Percentiles rank a stretch among this genome's conserved stretches.
phyloP scores from a whole-genome alignment of 2,797 vertebrate species.

The Novumbra hubbsi region DNA sequence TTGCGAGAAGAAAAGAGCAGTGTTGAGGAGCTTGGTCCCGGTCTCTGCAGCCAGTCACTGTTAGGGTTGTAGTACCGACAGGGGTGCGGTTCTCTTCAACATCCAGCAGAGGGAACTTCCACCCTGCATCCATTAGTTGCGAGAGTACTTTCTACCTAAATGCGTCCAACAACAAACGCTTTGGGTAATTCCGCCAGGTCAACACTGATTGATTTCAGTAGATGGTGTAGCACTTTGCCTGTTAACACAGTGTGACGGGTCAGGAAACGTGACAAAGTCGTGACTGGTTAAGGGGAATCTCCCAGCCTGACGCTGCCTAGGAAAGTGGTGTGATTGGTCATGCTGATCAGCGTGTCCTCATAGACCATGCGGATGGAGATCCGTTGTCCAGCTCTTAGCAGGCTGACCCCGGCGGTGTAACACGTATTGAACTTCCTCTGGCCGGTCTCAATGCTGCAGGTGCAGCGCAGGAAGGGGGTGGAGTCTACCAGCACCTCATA shows the following conservation, averaged over 20 bases:
- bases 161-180: background rate
- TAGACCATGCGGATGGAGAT: conserved; percentile 96
- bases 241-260: conserved; percentile 95
- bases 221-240: conserved; percentile 76
- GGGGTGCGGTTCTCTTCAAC: too few species aligned
- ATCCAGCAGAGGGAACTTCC: too few species aligned
- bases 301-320: conserved; percentile 94
- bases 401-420: conserved; percentile 93
- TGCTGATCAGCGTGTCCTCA: conserved; percentile 96
- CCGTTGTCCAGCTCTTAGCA: conserved; percentile 91
- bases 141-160: background rate
- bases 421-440: conserved; percentile 99
- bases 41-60: too few species aligned
- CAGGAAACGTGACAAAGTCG: background rate
- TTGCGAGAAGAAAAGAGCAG: too few species aligned
- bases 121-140: background rate
- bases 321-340: conserved; percentile 98
- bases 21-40: too few species aligned
- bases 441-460: conserved; percentile 94
- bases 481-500: conserved; percentile 97
- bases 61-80: too few species aligned
- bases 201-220: conserved; percentile 33
- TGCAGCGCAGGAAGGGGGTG: conserved; percentile 94
- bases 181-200: too few species aligned
- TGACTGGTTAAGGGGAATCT: conserved; percentile 74